Evolutionary conservation across 2,113 vertebrate species (phyloP).

Genomic region (Hemibagrus wyckioides): DNA sequence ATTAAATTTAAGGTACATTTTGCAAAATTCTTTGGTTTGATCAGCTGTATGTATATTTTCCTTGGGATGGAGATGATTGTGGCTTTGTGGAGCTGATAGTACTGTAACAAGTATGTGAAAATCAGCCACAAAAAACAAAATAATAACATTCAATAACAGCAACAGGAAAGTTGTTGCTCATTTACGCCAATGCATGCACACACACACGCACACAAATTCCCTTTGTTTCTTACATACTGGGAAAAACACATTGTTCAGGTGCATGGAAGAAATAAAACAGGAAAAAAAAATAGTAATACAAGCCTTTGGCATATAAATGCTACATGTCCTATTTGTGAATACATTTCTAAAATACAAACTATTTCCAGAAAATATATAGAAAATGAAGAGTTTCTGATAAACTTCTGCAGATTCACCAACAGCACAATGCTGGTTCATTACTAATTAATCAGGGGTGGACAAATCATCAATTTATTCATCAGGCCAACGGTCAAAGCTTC

Average conservation of each 20-base stretch:
- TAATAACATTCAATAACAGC: slow-evolving; percentile 50
- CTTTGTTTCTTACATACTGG: slow-evolving; percentile 51
- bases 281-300: slow-evolving; percentile 21
- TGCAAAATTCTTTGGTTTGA: slow-evolving; percentile 74
- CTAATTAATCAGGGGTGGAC: slow-evolving; percentile 50
- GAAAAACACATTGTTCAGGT: slow-evolving; percentile 45
- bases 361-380: slow-evolving; percentile 29
- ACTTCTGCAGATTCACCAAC: background rate
- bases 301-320: slow-evolving; percentile 47
- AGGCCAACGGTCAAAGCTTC: background rate
- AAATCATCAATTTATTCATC: slow-evolving; percentile 9
- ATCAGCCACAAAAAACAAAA: slow-evolving; percentile 19
- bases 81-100: slow-evolving; percentile 36
- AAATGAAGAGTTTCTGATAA: background rate
- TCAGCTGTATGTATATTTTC: slow-evolving; percentile 65
- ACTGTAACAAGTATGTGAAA: slow-evolving; percentile 13
- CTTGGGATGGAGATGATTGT: slow-evolving; percentile 41
- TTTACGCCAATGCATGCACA: slow-evolving; percentile 36
- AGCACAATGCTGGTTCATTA: slow-evolving; percentile 35
- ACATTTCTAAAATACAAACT: slow-evolving; percentile 49
- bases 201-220: slow-evolving; percentile 54
- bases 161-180: slow-evolving; percentile 47
- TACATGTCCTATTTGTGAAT: slow-evolving; percentile 55
- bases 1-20: slow-evolving; percentile 55
- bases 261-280: slow-evolving; percentile 31